phyloP scores from a whole-genome alignment of 2,113 vertebrate genomes.

The Rynchops niger region DNA sequence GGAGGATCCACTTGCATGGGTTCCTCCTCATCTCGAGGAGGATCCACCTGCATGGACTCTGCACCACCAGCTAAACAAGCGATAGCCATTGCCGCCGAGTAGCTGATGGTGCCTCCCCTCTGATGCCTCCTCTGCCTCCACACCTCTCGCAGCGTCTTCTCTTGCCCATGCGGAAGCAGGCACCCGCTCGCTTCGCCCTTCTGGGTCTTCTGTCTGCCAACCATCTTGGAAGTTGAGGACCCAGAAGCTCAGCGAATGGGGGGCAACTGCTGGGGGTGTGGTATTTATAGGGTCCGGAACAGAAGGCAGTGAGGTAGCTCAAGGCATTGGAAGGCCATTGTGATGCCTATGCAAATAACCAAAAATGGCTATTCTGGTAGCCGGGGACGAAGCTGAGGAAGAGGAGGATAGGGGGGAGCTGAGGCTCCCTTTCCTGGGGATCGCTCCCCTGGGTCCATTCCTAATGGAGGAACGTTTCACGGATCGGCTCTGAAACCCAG shows the following conservation, averaged over 20 bases:
- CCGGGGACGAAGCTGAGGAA: too few species aligned
- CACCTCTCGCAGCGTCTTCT: fast-evolving
- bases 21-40: too few species aligned
- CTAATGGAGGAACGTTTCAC: neutral
- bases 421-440: neutral
- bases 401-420: neutral
- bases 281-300: neutral
- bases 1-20: neutral
- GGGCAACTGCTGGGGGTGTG: neutral
- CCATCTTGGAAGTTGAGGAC: fast-evolving
- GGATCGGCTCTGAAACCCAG: neutral
- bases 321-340: too few species aligned
- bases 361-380: too few species aligned
- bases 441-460: neutral
- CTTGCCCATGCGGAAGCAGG: too few species aligned
- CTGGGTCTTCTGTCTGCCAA: neutral
- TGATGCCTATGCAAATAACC: too few species aligned
- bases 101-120: neutral
- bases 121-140: neutral
- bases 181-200: fast-evolving
- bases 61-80: neutral
- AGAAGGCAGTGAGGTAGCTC: neutral
- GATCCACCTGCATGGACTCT: neutral
- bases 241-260: neutral
- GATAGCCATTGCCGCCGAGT: neutral